Evolutionary conservation across 2,113 vertebrate species (phyloP), one percentile per base, ranked within the genome.

Genomic region (Oncorhynchus nerka): DNA sequence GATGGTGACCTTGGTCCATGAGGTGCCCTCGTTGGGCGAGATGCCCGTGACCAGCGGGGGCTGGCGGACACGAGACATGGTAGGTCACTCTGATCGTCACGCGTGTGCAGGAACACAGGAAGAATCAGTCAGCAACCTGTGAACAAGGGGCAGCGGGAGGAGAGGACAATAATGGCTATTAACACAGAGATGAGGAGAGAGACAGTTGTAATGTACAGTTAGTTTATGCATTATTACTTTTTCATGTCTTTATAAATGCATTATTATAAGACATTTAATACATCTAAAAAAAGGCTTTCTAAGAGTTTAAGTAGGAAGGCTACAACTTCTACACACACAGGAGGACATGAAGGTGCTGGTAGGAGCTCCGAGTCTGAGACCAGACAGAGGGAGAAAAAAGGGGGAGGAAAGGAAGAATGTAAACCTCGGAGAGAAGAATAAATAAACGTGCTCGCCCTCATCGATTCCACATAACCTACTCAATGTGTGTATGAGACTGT

Each of bases 1-100:
- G 81, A 99, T 99, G 68, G 97, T 99, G 69, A 99, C 98, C 90
- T 99, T 99, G 28, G 98, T 99, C 97, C 98, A 99, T 0, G 97
- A 92, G 1, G 94, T 93, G 12, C 98, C 98, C 88, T 99, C 97
- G 75, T 99, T 99, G 75, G 97, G 98, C 73, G 98, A 99, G 90
- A 99, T 99, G 72, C 98, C 98, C 0, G 98, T 99, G 79, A 99
- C 98, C 32, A 99, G 93, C 0, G 98, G 98, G 2, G 97, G 96
- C 28, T 94, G 96, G 16, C 95, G 93, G 71, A 90, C 84, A 78
- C 94, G 95, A 84, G 97, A 97, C 98, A 99, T 99, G 75, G 61
- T 12, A 11, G 39, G 9, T 11, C 39, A 45, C 76, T 71, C 61
- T 77, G 73, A 45, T 12, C 9, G 20, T n/a, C 79, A 32, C 24